Evolutionary conservation across 2,888 invertebrate genomes (phyloP), one percentile per base, ranked within the genome.

Genomic region (Pyralis farinalis): DNA sequence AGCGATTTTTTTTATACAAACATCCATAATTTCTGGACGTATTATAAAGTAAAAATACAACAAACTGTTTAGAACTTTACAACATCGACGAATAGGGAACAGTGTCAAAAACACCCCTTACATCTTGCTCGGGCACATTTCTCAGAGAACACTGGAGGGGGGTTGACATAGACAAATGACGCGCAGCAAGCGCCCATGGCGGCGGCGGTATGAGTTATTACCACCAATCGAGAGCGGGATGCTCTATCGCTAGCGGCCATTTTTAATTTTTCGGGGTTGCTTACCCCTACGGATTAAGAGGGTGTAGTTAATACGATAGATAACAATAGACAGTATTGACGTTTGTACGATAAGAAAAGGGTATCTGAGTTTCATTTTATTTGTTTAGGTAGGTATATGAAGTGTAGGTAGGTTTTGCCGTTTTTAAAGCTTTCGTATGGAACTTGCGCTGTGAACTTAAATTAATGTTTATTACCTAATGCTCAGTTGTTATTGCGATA

Each of bases 201-300:
- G 74, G 73, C 77, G 76, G 75, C 73, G 74, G 77, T 63, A 83
- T 87, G 88, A 87, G 58, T 82, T 82, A 88, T 81, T 49, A 71
- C 80, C 69, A 72, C 86, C 88, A 86, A 87, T 87, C 85, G 87
- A 82, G 81, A 74, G 72, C 76, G 74, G n/a, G n/a, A n/a, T n/a
- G n/a, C n/a, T n/a, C n/a, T 72, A 72, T 68, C 71, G 70, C 71
- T 55, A 63, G 80, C 84, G 72, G 87, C 87, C 87, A 88, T 88
- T 86, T 87, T 88, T 87, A 85, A 87, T 87, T 87, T 83, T 85
- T 81, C 82, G 80, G 87, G 86, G 85, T 77, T 74, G 69, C 59
- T 71, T 71, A 77, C 83, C 86, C 85, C 72, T 72, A 55, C 51
- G 53, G 59, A 69, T 70, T 81, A 75, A 64, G 51, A 49, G 54